These are phyloP conservation scores for Malacoraja senta DNA, from an alignment of 2,797 vertebrate species.

Conservation along the genomic window DNA sequence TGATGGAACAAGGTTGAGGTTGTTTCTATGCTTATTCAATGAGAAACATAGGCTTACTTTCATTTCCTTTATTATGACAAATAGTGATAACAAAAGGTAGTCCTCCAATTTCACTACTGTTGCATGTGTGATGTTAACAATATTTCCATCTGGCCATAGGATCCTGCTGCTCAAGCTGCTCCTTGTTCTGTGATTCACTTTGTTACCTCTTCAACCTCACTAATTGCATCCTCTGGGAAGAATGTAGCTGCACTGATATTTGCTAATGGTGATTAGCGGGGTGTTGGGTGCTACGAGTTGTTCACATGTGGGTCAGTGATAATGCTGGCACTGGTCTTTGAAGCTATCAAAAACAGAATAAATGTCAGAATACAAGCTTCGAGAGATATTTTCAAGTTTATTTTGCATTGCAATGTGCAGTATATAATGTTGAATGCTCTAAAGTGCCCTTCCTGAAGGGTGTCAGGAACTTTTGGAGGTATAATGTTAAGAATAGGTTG, in stretches of 20 bases:
- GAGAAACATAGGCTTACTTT: background rate
- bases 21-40: background rate
- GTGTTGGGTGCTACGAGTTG: background rate
- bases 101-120: background rate
- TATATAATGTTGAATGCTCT: background rate
- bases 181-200: background rate
- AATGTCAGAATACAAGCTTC: background rate
- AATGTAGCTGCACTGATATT: background rate
- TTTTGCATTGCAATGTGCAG: background rate
- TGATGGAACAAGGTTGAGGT: background rate
- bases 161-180: background rate
- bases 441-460: background rate
- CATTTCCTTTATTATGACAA: background rate
- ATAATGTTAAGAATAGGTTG: background rate
- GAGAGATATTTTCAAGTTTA: background rate
- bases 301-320: background rate
- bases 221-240: constrained; percentile 24
- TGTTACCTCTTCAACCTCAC: background rate
- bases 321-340: background rate
- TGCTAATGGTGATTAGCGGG: constrained; percentile 6
- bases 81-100: background rate
- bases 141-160: background rate
- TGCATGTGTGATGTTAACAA: background rate
- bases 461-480: background rate
- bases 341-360: background rate